phyloP scores from a whole-genome alignment of 2,113 vertebrate species.

The Genyomyrus donnyi region DNA sequence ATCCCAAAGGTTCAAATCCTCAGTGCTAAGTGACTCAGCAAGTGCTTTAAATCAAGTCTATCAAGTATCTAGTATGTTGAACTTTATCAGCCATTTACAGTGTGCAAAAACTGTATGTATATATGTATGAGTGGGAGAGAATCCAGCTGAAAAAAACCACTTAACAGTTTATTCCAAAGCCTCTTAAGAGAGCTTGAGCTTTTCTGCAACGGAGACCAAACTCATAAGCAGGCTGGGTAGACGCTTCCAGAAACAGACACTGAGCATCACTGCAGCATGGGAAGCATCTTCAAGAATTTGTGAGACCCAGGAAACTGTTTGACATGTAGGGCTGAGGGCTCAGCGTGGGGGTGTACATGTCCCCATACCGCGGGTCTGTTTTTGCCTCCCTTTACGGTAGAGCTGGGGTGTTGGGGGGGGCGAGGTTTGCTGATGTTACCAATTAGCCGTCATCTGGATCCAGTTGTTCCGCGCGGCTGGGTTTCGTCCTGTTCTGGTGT shows the following conservation, averaged over 20 bases:
- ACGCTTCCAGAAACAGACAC: neutral
- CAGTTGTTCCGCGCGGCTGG: constrained; percentile 18
- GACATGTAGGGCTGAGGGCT: neutral
- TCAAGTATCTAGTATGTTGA: neutral
- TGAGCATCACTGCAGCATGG: neutral
- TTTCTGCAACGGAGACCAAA: neutral
- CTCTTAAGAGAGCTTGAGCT: neutral
- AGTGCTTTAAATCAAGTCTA: neutral
- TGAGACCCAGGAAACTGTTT: neutral
- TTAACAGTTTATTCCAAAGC: neutral
- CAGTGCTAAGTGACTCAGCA: neutral
- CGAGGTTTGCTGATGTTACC: neutral
- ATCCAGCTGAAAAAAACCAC: neutral
- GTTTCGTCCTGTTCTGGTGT: neutral
- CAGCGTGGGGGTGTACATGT: neutral
- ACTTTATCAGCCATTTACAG: neutral
- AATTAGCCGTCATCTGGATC: constrained; percentile 22
- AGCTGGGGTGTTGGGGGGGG: neutral
- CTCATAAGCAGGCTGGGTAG: neutral
- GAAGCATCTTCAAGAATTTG: neutral
- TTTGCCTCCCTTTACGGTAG: neutral
- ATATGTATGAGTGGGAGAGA: neutral
- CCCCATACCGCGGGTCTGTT: neutral
- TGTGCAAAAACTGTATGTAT: neutral
- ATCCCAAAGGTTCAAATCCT: neutral